Evolutionary conservation across 1,140 invertebrate species (phyloP).

Genomic region (Anoplophora glabripennis): DNA sequence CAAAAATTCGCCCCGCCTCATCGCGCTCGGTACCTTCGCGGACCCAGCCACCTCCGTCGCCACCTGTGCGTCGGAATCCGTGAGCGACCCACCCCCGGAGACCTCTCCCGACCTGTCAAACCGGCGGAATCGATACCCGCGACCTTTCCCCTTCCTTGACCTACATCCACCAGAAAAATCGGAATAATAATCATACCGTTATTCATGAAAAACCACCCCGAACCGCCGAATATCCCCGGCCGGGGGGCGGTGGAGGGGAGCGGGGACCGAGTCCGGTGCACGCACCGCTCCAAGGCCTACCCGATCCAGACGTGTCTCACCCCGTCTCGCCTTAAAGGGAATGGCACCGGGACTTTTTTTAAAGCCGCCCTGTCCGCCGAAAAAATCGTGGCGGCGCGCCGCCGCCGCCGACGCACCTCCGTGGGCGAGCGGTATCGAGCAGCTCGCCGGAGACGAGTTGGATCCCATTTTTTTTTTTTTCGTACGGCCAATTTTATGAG

Average conservation of each 20-base stretch:
- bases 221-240: neutral
- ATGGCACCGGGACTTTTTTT: slow-evolving; percentile 19
- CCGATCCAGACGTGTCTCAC: slow-evolving; percentile 19
- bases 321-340: slow-evolving; percentile 30
- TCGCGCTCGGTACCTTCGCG: no score
- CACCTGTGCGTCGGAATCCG: neutral
- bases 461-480: no score
- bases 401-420: no score
- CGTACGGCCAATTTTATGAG: no score
- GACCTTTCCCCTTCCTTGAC: slow-evolving; percentile 12
- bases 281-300: neutral
- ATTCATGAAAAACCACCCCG: slow-evolving; percentile 12
- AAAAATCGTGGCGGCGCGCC: no score
- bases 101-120: neutral
- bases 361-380: neutral
- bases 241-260: neutral
- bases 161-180: slow-evolving; percentile 9
- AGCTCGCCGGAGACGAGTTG: no score
- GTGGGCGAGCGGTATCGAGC: no score
- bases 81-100: neutral
- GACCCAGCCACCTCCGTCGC: neutral
- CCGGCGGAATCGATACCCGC: slow-evolving; percentile 2
- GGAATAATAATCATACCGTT: slow-evolving; percentile 7
- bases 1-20: no score
- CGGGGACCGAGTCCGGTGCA: neutral